A percentile compares a stretch with the other conserved stretches of the same genome.
phyloP scores from a whole-genome alignment of 2,888 invertebrate species.

The Eupithecia inturbata region DNA sequence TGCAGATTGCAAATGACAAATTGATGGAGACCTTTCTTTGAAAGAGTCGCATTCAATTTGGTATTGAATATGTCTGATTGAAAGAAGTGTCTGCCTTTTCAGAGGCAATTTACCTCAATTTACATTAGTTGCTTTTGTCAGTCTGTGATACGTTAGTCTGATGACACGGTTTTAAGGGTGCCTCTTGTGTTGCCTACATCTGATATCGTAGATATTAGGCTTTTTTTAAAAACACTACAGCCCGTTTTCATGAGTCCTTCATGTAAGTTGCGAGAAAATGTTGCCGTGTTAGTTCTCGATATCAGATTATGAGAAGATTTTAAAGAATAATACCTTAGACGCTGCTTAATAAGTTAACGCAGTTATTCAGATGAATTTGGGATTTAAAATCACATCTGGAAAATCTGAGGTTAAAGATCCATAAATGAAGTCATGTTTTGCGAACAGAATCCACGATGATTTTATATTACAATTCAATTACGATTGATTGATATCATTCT shows the following conservation, averaged over 20 bases:
- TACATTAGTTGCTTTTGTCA: background rate
- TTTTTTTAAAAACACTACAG: background rate
- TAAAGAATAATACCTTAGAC: background rate
- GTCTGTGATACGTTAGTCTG: background rate
- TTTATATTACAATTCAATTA: background rate
- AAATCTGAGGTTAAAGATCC: background rate
- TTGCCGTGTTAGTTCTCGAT: background rate
- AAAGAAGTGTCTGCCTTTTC: slow-evolving; percentile 52
- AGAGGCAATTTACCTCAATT: background rate
- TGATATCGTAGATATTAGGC: too few species aligned
- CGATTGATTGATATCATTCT: background rate
- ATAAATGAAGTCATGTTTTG: background rate
- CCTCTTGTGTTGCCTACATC: background rate
- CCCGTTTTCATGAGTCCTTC: background rate
- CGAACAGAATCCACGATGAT: background rate
- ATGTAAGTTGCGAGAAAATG: background rate
- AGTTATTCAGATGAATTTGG: background rate
- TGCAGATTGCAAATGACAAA: slow-evolving; percentile 81
- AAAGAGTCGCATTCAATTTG: slow-evolving; percentile 48
- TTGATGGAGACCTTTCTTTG: slow-evolving; percentile 71
- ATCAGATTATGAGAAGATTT: background rate
- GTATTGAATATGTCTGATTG: slow-evolving; percentile 53
- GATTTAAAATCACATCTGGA: background rate
- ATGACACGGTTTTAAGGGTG: background rate
- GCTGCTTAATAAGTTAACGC: background rate